A percentile compares a stretch with the other conserved stretches of the same genome.
Conservation (phyloP, 2,888 invertebrate species). For the Trachelus stipa region DNA sequence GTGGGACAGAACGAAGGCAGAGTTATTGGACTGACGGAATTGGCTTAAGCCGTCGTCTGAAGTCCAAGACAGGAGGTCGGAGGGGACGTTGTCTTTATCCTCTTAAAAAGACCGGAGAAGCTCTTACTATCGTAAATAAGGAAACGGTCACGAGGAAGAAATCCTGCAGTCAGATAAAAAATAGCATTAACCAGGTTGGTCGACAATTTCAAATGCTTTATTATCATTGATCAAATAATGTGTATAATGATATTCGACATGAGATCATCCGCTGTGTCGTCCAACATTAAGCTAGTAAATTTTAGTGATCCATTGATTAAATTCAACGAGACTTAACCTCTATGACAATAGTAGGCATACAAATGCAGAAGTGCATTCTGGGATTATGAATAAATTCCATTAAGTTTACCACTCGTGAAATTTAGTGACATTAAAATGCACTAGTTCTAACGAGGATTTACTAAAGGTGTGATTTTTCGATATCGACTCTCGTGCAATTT, state of each 20-base stretch:
- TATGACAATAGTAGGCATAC: not conserved
- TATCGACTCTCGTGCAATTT: not conserved
- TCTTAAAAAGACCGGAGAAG: conserved; percentile 33
- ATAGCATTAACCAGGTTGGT: not conserved
- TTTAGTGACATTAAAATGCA: not conserved
- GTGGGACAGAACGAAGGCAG: conserved; percentile 14
- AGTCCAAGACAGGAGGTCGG: conserved; percentile 34
- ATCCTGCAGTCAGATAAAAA: not conserved
- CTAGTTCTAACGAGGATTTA: not conserved
- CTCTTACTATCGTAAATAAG: not conserved
- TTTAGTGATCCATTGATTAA: not conserved
- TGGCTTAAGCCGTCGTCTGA: conserved; percentile 45
- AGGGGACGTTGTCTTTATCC: conserved; percentile 41
- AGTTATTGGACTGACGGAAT: conserved; percentile 42
- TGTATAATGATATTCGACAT: no score
- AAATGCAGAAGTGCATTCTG: not conserved
- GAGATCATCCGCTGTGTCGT: no score
- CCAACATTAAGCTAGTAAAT: not conserved
- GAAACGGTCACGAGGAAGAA: not conserved
- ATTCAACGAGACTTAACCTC: not conserved
- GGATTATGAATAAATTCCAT: not conserved
- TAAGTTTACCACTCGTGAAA: not conserved
- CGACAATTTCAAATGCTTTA: not conserved
- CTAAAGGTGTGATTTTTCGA: not conserved
- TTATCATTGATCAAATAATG: not conserved